Evolutionary conservation across 2,113 vertebrate species (phyloP).

Genomic region (Poeciliopsis occidentalis): DNA sequence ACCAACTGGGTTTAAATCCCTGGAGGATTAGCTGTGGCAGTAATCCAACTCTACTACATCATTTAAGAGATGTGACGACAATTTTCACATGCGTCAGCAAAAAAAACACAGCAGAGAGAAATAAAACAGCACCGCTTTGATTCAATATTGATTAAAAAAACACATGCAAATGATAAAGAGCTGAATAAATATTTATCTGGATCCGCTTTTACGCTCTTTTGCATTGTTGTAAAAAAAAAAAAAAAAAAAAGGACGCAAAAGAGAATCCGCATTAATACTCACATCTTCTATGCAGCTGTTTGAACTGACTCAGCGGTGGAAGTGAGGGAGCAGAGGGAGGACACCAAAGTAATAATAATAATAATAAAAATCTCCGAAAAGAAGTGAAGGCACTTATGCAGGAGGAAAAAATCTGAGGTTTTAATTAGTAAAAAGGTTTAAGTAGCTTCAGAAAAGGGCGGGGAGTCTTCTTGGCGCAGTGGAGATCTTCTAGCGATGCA

Average conservation of each 20-base stretch:
- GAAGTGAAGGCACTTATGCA: conserved; percentile 32
- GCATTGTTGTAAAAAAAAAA: not conserved
- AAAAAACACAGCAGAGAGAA: conserved; percentile 41
- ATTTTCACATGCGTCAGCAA: conserved; percentile 71
- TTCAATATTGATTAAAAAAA: conserved; percentile 3
- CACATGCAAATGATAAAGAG: not conserved
- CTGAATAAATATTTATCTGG: not conserved
- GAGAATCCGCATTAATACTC: conserved; percentile 76
- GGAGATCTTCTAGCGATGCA: conserved; percentile 50
- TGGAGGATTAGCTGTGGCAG: not conserved
- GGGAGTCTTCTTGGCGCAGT: conserved; percentile 52
- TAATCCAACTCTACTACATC: conserved; percentile 32
- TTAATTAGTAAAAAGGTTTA: conserved; percentile 40
- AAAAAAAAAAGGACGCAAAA: conserved; percentile 19
- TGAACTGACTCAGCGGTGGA: conserved; percentile 66
- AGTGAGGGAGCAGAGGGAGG: conserved; percentile 43
- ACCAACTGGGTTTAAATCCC: not conserved
- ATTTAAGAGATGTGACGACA: conserved; percentile 51
- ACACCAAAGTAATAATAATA: conserved; percentile 46
- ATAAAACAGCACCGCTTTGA: conserved; percentile 33
- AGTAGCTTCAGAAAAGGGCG: conserved; percentile 22
- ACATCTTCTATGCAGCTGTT: conserved; percentile 80
- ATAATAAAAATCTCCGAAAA: conserved; percentile 13
- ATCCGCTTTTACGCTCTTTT: too few relatives aligned
- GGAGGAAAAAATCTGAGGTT: conserved; percentile 16